phyloP scores from a whole-genome alignment of 2,888 invertebrate genomes.

The Erebia epiphron region DNA sequence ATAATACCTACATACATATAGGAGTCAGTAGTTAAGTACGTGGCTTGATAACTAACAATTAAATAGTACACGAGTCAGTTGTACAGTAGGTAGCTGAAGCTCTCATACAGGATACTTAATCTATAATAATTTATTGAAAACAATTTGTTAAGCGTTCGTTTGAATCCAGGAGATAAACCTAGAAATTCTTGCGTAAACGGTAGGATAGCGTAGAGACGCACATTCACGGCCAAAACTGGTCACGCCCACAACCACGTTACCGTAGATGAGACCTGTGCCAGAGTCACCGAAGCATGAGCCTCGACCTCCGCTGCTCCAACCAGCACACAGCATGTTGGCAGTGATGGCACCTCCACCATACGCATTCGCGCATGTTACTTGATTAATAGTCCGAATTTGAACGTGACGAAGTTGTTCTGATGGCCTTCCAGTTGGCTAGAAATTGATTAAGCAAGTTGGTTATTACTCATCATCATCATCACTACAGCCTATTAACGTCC shows the following conservation, averaged over 20 bases:
- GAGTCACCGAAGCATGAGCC: constrained; percentile 27
- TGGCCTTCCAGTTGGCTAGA: constrained; percentile 30
- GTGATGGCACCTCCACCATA: constrained; percentile 46
- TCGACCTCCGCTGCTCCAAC: constrained; percentile 52
- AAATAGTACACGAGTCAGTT: background rate
- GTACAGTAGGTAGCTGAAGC: background rate
- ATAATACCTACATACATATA: no score
- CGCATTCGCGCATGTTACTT: constrained; percentile 46
- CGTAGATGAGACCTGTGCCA: background rate
- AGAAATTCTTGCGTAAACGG: constrained; percentile 12
- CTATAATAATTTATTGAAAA: background rate
- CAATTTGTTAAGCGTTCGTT: background rate
- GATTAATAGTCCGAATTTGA: constrained; percentile 51
- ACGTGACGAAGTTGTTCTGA: constrained; percentile 54
- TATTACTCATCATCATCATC: no score
- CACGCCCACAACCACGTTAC: background rate
- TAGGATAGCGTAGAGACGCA: background rate
- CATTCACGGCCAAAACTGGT: background rate
- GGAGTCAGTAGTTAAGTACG: no score
- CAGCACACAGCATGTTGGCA: constrained; percentile 56
- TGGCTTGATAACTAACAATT: no score
- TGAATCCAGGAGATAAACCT: constrained; percentile 9
- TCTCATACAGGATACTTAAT: background rate
- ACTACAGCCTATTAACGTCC: no score
- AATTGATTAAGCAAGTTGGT: background rate